Evolutionary conservation across 2,888 invertebrate species (phyloP).

Genomic region (Neoascia interrupta): DNA sequence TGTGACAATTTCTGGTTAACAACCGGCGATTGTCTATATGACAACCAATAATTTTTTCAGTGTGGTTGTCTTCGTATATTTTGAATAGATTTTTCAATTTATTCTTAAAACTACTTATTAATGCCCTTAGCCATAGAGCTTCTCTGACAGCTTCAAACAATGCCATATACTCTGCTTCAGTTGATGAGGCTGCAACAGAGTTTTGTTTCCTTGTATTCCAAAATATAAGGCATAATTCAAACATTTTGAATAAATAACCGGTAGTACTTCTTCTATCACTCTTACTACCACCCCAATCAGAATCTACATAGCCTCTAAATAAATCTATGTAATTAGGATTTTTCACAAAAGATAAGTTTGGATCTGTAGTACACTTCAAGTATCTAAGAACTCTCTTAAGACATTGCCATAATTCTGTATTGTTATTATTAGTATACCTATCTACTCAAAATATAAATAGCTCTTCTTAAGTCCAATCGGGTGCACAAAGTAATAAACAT

Average conservation of each 20-base stretch:
- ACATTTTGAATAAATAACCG: constrained; percentile 25
- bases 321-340: neutral
- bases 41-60: too few species aligned
- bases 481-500: constrained; percentile 6
- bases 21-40: too few species aligned
- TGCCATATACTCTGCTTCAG: constrained; percentile 36
- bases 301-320: constrained; percentile 31
- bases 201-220: constrained; percentile 14
- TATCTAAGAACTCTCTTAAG: constrained; percentile 24
- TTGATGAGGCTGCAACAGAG: constrained; percentile 10
- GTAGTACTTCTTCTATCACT: constrained; percentile 27
- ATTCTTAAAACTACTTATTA: too few species aligned
- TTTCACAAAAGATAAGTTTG: constrained; percentile 1
- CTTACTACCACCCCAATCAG: constrained; percentile 13
- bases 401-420: constrained; percentile 50
- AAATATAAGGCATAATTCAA: constrained; percentile 8
- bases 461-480: neutral
- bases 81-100: too few species aligned
- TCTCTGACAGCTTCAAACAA: constrained; percentile 31
- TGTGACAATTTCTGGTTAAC: too few species aligned
- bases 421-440: constrained; percentile 51
- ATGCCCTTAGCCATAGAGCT: constrained; percentile 31
- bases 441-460: constrained; percentile 4
- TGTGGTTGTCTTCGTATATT: too few species aligned
- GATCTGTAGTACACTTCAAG: neutral